Base-by-base conservation (phyloP, 2,797 vertebrate species). In the Chiloscyllium punctatum region DNA sequence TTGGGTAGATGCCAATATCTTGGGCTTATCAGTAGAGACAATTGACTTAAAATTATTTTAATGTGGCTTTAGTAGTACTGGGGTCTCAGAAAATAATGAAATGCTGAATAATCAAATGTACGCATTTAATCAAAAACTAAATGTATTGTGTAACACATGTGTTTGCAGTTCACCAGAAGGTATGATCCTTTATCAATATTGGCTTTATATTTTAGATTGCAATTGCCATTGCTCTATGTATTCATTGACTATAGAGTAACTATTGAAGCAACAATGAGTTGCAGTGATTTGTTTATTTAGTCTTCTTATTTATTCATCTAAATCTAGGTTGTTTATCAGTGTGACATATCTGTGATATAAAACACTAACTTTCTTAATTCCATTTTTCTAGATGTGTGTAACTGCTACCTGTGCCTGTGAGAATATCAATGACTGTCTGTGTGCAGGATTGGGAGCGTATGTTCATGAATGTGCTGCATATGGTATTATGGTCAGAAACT, bases 361-460 rank as follows among this genome's bases (percentile, higher is more conserved):
- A 74, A 51, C 25, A 27, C 42, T 94, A 51, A 74, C 42, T 27
- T 94, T 30, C 62, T 91, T 91, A n/a, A 16, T 1, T 66, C 37
- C 11, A 30, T 94, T 94, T 94, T 94, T 94, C 57, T 42, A 94
- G 94, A 94, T 94, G 94, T 94, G 94, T 8, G 71, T 53, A 27
- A 69, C 37, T 6, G 68, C 94, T 51, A 94, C 69, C 42, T 94
- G 94, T 74, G 68, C 69, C 42, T 94, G 94, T 51, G 68, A 94
- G 94, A 74, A 94, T 11, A 94, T 94, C 71, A 72, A 94, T 11
- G 94, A 94, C 13, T 94, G 94, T 25, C 69, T 94, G 69, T 94
- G 94, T 94, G 94, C 37, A 53, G 94, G 23, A 8, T 51, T 71
- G 69, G 94, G 71, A 30, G 68, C 94, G 0, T 94, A 94, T 33